Evolutionary conservation across 1,140 invertebrate species (phyloP), one percentile per base, ranked within the genome.

Genomic region (Cotesia typhae): DNA sequence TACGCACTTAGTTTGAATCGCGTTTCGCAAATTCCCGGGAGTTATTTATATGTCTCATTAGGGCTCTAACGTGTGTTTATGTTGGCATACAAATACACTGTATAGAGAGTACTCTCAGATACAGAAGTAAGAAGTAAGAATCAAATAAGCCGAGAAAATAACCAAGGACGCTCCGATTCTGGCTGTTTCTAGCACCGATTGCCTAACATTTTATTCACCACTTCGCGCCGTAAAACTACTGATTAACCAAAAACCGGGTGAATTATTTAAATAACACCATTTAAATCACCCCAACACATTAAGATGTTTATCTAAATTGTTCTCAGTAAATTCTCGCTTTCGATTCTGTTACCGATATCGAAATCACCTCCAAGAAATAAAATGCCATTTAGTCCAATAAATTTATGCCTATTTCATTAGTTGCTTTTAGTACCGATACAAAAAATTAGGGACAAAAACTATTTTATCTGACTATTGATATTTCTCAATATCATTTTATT

Each of bases 1-100:
- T 66, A 66, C 64, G 51, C 64, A 66, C 41, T 66, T 66, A 12
- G 64, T 66, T 66, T 66, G 64, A 66, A 12, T 63, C 4, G 9
- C 60, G 36, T 66, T 66, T 66, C 64, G 64, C 64, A 66, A 66
- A 66, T 66, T 66, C 51, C 35, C 64, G 3, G 3, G 51, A 66
- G 64, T 66, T 66, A 66, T 66, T 66, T 66, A 66, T 66, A 51
- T 52, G 36, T 66, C 64, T 66, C 64, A 66, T 66, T 66, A 66
- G 64, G 64, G 64, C 28, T 52, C 14, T 28, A 63, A 37, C 36
- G 28, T 28, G 12, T 63, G 37, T 14, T 7, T 57, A 57, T n/a
- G n/a, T 47, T 47, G 17, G 17, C 12, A n/a, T 57, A n/a, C 17
- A 57, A 12, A 20, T 36, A n/a, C 37, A 63, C 60, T 10, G 28